Evolutionary conservation across 2,888 invertebrate species (phyloP).

Genomic region (Bruchidius siliquastri): DNA sequence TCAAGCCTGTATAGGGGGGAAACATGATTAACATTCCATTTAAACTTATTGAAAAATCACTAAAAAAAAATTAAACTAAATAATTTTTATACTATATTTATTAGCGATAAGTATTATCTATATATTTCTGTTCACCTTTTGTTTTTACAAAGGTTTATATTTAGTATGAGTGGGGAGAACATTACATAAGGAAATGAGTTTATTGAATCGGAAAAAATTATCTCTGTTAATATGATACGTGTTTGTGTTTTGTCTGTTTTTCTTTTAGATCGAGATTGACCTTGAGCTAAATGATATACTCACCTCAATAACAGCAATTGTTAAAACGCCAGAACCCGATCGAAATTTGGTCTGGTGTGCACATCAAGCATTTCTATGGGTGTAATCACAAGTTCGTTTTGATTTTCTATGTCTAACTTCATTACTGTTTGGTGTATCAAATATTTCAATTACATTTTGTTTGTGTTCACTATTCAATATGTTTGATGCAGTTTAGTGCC

Average conservation of each 20-base stretch:
- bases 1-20: neutral
- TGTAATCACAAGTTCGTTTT: too few species aligned
- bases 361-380: too few species aligned
- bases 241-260: neutral
- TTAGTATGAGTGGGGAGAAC: neutral
- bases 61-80: neutral
- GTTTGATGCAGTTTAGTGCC: too few species aligned
- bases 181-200: neutral
- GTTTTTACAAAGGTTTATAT: neutral
- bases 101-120: neutral
- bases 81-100: neutral
- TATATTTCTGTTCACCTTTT: neutral
- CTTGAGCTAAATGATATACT: neutral
- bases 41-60: neutral
- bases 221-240: neutral
- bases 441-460: too few species aligned
- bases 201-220: neutral
- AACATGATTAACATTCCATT: neutral
- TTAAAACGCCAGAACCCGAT: too few species aligned
- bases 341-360: too few species aligned
- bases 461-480: too few species aligned
- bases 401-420: too few species aligned
- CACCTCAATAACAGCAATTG: too few species aligned
- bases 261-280: neutral
- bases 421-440: too few species aligned